Evolutionary conservation across 2,888 invertebrate species (phyloP), one percentile per base, ranked within the genome.

Genomic region (Diogma glabrata): DNA sequence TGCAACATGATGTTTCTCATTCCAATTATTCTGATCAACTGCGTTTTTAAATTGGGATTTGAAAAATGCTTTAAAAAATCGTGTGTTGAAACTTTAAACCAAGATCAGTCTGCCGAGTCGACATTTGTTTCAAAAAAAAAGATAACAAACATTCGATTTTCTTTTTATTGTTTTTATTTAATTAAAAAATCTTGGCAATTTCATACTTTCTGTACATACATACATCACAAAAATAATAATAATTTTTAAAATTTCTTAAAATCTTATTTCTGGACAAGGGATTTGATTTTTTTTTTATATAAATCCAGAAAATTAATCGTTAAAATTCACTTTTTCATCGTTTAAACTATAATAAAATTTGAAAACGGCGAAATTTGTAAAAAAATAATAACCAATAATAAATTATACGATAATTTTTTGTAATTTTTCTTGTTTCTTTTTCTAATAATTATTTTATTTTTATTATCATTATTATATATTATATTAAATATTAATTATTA

Each of bases 161-260:
- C 8, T 4, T 36, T 36, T 36, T 8, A 36, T 17, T 43, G 19
- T 43, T 43, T 43, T 22, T 26, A 16, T 46, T 46, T 46, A 46
- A 46, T 17, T 17, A 40, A 46, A 46, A 46, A 46, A 24, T 24
- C 23, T 46, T 46, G 46, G 46, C 46, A 46, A 46, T 46, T 46
- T 24, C 46, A 46, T 46, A 24, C 23, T 24, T 26, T 22, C 43
- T 43, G 43, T 43, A 43, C 43, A 43, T 38, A 38, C 38, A 38
- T 43, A 43, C 20, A 43, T 43, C 43, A 43, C 43, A 43, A 43
- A 43, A 43, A 22, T 22, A 22, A 43, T 43, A 43, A 43, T 22
- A 22, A 43, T 20, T n/a, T n/a, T n/a, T 43, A 22, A 43, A 43
- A 22, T 43, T 43, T n/a, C n/a, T n/a, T n/a, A n/a, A n/a, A n/a